phyloP scores from a whole-genome alignment of 37 sponge, comb jelly and placozoan genomes.

The Petrosia ficiformis region DNA sequence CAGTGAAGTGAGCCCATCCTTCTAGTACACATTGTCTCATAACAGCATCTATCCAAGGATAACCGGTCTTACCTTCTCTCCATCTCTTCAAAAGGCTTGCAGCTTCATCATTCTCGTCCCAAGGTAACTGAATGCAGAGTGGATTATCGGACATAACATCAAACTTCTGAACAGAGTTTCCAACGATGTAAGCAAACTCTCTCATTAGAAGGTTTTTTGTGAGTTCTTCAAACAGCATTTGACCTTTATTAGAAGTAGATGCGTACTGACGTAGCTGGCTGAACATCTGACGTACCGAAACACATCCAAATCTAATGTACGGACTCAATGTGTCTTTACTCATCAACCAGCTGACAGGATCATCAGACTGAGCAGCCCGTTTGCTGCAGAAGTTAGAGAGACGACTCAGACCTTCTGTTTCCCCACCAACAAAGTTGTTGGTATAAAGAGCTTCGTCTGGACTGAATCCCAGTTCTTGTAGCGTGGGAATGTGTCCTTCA shows the following conservation, averaged over 20 bases:
- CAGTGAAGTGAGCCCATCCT: conserved; percentile 80
- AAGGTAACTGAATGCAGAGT: conserved; percentile 80
- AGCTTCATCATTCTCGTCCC: conserved; percentile 69
- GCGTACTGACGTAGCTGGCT: conserved; percentile 55
- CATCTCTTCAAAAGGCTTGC: conserved; percentile 40
- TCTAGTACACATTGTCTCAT: conserved; percentile 71
- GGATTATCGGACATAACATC: conserved; percentile 74
- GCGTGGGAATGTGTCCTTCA: conserved; percentile 35
- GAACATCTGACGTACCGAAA: conserved; percentile 78
- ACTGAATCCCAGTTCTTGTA: conserved; percentile 45
- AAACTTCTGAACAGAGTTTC: conserved; percentile 55
- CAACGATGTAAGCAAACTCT: conserved; percentile 79
- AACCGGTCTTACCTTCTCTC: conserved; percentile 77
- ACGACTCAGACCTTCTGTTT: conserved; percentile 59
- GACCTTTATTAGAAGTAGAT: conserved; percentile 38
- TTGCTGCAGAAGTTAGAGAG: conserved; percentile 56
- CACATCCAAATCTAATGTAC: conserved; percentile 82
- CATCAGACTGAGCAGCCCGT: conserved; percentile 23
- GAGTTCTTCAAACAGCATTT: conserved; percentile 45
- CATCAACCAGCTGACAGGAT: conserved; percentile 46
- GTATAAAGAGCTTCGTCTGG: conserved; percentile 45
- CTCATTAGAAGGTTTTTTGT: conserved; percentile 68
- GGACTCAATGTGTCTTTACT: conserved; percentile 78
- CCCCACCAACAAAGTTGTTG: conserved; percentile 70
- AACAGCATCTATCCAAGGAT: conserved; percentile 89